Base-by-base conservation (phyloP, 2,797 vertebrate genomes). In the Sebastes elongatus region DNA sequence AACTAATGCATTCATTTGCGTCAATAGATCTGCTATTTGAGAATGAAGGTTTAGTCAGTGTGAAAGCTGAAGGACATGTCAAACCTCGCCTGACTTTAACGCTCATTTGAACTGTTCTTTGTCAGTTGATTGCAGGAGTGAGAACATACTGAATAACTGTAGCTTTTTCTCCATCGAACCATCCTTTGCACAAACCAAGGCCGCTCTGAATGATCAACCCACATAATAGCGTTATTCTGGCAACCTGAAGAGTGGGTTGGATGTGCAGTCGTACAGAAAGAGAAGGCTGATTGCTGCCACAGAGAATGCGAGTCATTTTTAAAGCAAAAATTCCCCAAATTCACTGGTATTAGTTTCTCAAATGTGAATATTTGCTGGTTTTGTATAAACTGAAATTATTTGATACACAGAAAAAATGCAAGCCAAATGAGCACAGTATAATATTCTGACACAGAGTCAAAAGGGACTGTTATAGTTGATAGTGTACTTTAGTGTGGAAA, bases 121-220 rank as follows among this genome's bases (percentile, higher is more conserved):
- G 23, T 70, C 20, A 18, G 11, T 70, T 27, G 1, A 64, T 38
- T 61, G 6, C 33, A 60, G n/a, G 22, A 66, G 20, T n/a, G 25
- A 68, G 61, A 60, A 65, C 49, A 73, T 16, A 38, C 20, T 55
- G 22, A 35, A 74, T 60, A 81, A 52, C 14, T 49, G n/a, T 25
- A 1, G 2, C 7, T 20, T 73, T 46, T 4, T 23, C 25, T 68
- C 6, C 11, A 28, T 64, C 33, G 35, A 56, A 65, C 8, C 60
- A 33, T 66, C 18, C 67, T 86, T 81, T 75, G 80, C 35, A 86
- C 59, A 55, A 78, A 13, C 27, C 87, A 92, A 90, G 89, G 92
- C 4, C 85, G 69, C 76, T 67, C 49, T 73, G 69, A 83, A 81
- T 78, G 5, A 55, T 78, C 27, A 74, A 57, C 71, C 53, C 63